A percentile compares a stretch with the other conserved stretches of the same genome.
Evolutionary conservation across 2,113 vertebrate species (phyloP).

Genomic region (Gadus chalcogrammus): DNA sequence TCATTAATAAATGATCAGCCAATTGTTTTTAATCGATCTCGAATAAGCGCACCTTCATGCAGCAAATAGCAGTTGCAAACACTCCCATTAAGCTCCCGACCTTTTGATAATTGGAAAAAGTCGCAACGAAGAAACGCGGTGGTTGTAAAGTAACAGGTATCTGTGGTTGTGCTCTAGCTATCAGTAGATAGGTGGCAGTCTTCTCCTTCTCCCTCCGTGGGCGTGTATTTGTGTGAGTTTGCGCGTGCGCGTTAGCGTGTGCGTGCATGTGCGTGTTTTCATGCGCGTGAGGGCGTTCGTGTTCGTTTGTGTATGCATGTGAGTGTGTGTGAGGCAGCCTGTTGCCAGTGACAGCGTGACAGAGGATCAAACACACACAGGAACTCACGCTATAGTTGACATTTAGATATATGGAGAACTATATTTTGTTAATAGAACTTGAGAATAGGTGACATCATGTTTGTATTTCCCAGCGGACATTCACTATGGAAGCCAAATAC

Average conservation of each 20-base stretch:
- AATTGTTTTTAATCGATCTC: too few relatives aligned
- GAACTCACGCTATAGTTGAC: not conserved
- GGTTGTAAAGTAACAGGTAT: too few relatives aligned
- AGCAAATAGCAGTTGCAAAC: too few relatives aligned
- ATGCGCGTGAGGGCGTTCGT: not conserved
- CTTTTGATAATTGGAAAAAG: too few relatives aligned
- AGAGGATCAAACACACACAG: constrained; percentile 17
- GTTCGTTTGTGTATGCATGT: constrained; percentile 16
- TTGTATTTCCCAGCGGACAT: too few relatives aligned
- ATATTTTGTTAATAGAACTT: not conserved
- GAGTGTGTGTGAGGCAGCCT: constrained; percentile 8
- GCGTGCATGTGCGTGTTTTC: not conserved
- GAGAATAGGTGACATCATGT: not conserved
- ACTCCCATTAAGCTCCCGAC: too few relatives aligned
- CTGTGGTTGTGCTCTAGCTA: too few relatives aligned
- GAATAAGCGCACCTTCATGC: too few relatives aligned
- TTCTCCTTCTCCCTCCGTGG: constrained; percentile 5
- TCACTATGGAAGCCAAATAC: too few relatives aligned
- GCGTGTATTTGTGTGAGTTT: not conserved
- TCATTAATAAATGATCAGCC: too few relatives aligned
- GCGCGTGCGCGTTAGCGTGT: not conserved
- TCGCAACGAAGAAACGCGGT: too few relatives aligned
- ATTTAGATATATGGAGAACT: too few relatives aligned
- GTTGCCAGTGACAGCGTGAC: constrained; percentile 14
- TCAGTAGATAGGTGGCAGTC: constrained; percentile 56